These are phyloP conservation scores for Phodopus roborovskii DNA, from an alignment of 2,113 vertebrate species.

Conservation along the genomic window DNA sequence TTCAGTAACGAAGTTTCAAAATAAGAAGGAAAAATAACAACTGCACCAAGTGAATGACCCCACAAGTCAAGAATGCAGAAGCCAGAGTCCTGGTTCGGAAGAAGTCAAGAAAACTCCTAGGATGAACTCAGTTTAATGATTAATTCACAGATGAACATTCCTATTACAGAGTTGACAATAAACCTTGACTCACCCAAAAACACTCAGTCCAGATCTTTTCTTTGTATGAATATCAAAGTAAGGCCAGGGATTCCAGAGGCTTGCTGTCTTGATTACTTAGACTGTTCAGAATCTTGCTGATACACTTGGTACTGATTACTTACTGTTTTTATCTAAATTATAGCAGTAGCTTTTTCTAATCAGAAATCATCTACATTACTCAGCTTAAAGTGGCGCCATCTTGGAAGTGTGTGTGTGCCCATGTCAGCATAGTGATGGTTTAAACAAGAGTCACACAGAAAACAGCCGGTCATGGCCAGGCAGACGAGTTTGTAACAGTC, in stretches of 20 bases:
- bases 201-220: neutral
- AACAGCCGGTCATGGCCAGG: neutral
- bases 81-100: neutral
- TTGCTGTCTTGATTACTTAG: slow-evolving; percentile 19
- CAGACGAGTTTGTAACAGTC: neutral
- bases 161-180: neutral
- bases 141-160: neutral
- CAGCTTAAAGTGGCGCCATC: neutral
- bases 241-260: neutral
- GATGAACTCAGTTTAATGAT: neutral
- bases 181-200: neutral
- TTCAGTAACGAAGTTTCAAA: slow-evolving; percentile 24
- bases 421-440: neutral
- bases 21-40: neutral
- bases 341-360: neutral
- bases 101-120: neutral
- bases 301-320: neutral
- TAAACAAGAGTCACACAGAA: neutral
- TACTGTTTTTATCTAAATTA: slow-evolving; percentile 1
- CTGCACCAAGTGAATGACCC: slow-evolving; percentile 10
- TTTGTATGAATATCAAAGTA: neutral
- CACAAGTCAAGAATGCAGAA: neutral
- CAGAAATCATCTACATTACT: neutral
- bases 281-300: neutral
- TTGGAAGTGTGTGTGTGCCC: neutral